phyloP scores from a whole-genome alignment of 2,888 invertebrate genomes.

The Hyposoter didymator region DNA sequence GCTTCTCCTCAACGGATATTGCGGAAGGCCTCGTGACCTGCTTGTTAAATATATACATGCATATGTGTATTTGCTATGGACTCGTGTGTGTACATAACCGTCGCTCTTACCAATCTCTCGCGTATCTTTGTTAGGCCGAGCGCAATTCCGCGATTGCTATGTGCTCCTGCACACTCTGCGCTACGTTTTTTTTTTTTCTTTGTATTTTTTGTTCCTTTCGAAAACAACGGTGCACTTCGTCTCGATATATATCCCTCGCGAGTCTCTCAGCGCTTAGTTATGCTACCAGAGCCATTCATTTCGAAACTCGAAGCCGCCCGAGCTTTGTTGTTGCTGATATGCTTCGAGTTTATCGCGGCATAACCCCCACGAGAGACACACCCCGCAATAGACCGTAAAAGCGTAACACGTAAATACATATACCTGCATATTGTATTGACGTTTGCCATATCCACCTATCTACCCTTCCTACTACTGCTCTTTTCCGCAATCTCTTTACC shows the following conservation, averaged over 20 bases:
- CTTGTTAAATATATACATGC: slow-evolving; percentile 26
- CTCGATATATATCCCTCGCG: slow-evolving; percentile 21
- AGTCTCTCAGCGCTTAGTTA: slow-evolving; percentile 60
- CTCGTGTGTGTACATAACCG: neutral
- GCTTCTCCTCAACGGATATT: slow-evolving; percentile 45
- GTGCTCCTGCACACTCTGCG: slow-evolving; percentile 11
- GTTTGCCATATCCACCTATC: slow-evolving; percentile 55
- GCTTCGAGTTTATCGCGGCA: slow-evolving; percentile 62
- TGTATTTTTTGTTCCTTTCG: slow-evolving; percentile 6
- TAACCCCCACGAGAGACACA: slow-evolving; percentile 43
- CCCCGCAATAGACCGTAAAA: slow-evolving; percentile 48
- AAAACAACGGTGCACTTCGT: slow-evolving; percentile 7
- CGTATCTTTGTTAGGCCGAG: slow-evolving; percentile 54
- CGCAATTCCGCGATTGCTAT: slow-evolving; percentile 51
- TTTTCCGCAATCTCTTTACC: slow-evolving; percentile 52
- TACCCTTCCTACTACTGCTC: slow-evolving; percentile 23
- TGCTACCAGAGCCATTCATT: slow-evolving; percentile 57
- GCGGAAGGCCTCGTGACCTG: slow-evolving; percentile 33
- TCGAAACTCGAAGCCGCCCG: slow-evolving; percentile 48
- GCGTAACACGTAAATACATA: slow-evolving; percentile 26
- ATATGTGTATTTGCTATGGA: neutral
- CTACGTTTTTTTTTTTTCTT: slow-evolving; percentile 1
- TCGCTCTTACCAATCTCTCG: slow-evolving; percentile 28
- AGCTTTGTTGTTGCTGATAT: slow-evolving; percentile 63
- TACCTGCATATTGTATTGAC: slow-evolving; percentile 49